A percentile compares a stretch with the other conserved stretches of the same genome.
Evolutionary conservation across 2,113 vertebrate genomes (phyloP).

Genomic region (Melanerpes formicivorus): DNA sequence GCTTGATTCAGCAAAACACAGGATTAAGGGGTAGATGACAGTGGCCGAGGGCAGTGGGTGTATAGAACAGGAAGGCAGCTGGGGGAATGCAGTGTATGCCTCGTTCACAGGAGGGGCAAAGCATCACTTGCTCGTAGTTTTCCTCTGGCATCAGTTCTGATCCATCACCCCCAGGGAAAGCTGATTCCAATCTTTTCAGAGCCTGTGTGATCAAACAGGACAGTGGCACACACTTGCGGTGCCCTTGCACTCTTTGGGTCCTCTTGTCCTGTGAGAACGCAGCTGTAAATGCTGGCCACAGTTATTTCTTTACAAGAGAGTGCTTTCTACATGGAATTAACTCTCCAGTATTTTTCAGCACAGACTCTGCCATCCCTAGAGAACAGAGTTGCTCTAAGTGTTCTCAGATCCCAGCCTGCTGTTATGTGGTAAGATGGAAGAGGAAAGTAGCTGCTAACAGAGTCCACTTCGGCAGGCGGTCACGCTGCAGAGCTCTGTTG

Average conservation of each 20-base stretch:
- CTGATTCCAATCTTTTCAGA: background rate
- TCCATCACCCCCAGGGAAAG: background rate
- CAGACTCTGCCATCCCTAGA: background rate
- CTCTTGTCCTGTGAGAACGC: background rate
- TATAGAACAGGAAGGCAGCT: background rate
- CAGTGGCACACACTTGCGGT: background rate
- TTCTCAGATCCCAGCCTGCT: background rate
- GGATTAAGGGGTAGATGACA: background rate
- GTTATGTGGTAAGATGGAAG: background rate
- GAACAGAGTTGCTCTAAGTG: background rate
- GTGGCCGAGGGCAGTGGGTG: background rate
- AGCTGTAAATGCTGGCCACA: background rate
- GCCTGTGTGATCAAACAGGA: background rate
- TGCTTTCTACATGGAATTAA: background rate
- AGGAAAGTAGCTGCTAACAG: background rate
- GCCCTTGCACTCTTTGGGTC: background rate
- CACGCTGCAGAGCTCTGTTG: background rate
- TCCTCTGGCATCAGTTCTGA: background rate
- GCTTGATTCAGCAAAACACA: background rate
- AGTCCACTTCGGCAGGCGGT: background rate
- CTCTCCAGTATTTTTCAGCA: background rate
- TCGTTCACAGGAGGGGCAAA: background rate
- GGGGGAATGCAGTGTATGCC: background rate
- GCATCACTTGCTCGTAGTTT: background rate
- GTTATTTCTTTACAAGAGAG: background rate